Conservation (phyloP, 1,140 invertebrate genomes). For the Ptiloglossa arizonensis region DNA sequence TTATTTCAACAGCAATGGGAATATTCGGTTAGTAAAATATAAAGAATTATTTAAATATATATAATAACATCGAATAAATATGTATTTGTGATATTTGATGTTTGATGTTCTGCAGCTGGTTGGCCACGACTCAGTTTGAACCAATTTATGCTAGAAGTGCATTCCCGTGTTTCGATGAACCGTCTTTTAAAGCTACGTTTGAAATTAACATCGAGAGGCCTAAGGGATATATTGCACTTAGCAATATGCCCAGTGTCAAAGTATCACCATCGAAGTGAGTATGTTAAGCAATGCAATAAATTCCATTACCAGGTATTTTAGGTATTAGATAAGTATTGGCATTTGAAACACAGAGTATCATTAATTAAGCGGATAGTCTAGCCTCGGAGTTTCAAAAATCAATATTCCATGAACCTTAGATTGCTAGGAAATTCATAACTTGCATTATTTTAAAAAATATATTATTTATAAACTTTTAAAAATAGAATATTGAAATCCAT, state of each 20-base stretch:
- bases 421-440: too few relatives aligned
- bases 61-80: neutral
- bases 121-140: conserved; percentile 91
- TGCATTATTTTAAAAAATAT: too few relatives aligned
- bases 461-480: too few relatives aligned
- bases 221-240: conserved; percentile 73
- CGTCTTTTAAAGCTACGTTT: conserved; percentile 91
- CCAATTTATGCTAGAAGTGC: conserved; percentile 90
- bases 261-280: conserved; percentile 52
- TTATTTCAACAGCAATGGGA: conserved; percentile 79
- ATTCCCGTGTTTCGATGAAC: conserved; percentile 96
- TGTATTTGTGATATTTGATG: neutral
- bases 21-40: conserved; percentile 61
- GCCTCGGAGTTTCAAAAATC: too few relatives aligned
- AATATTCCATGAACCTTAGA: too few relatives aligned
- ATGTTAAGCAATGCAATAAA: conserved; percentile 8
- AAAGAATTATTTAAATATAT: neutral
- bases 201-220: conserved; percentile 84
- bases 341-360: too few relatives aligned
- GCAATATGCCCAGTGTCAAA: conserved; percentile 79
- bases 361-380: too few relatives aligned
- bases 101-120: conserved; percentile 81
- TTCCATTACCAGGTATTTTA: too few relatives aligned
- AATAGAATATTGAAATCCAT: too few relatives aligned
- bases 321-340: too few relatives aligned